Conservation (phyloP, 1,140 invertebrate genomes). For the Ericerus pela region DNA sequence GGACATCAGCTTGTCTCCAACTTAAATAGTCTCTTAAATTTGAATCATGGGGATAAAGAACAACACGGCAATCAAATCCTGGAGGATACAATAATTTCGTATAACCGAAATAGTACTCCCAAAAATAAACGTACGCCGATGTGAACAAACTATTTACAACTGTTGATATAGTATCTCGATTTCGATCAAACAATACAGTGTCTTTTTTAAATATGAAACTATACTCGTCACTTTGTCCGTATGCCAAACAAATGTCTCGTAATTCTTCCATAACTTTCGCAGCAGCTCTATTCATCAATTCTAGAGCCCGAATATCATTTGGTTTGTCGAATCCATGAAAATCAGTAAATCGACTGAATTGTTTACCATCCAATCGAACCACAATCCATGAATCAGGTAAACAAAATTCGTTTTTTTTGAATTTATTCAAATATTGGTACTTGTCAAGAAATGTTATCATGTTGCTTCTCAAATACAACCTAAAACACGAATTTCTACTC, state of each 20-base stretch:
- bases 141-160: slow-evolving; percentile 79
- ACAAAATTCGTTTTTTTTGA: slow-evolving; percentile 63
- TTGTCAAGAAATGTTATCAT: too few species aligned
- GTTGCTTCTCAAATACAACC: too few species aligned
- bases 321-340: slow-evolving; percentile 64
- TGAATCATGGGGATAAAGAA: slow-evolving; percentile 76
- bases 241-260: slow-evolving; percentile 67
- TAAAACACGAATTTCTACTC: too few species aligned
- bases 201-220: slow-evolving; percentile 81
- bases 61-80: slow-evolving; percentile 72
- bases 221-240: slow-evolving; percentile 94
- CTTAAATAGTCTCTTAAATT: slow-evolving; percentile 85
- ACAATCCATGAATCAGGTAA: slow-evolving; percentile 86
- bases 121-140: slow-evolving; percentile 73
- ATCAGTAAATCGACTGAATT: slow-evolving; percentile 62
- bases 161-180: slow-evolving; percentile 65
- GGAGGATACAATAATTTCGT: slow-evolving; percentile 65
- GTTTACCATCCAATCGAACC: slow-evolving; percentile 78
- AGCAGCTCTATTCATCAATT: slow-evolving; percentile 78
- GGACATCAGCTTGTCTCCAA: slow-evolving; percentile 94
- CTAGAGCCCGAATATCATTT: slow-evolving; percentile 68
- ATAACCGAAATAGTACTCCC: slow-evolving; percentile 61
- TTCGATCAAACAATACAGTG: slow-evolving; percentile 57
- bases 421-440: slow-evolving; percentile 70
- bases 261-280: slow-evolving; percentile 69